phyloP scores from a whole-genome alignment of 2,113 vertebrate genomes.

The Hirundichthys speculiger region DNA sequence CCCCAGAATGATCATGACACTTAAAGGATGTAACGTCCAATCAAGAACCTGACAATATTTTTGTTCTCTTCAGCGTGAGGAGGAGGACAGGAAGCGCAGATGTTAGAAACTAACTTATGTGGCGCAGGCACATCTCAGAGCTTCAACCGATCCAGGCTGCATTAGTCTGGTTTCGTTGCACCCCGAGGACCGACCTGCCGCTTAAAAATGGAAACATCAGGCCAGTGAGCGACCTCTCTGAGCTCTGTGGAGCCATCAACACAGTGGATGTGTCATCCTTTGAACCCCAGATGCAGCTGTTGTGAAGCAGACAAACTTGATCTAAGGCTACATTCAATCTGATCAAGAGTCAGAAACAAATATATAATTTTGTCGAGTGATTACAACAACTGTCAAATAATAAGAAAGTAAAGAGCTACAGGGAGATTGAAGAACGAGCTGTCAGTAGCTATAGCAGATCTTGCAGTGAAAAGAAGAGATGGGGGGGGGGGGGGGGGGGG shows the following conservation, averaged over 20 bases:
- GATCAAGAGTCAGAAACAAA: not conserved
- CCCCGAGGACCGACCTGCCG: slow-evolving; percentile 27
- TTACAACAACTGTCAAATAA: too few species aligned
- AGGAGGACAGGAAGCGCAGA: too few species aligned
- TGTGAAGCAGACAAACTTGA: not conserved
- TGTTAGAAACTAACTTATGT: too few species aligned
- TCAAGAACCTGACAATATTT: too few species aligned
- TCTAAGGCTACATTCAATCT: slow-evolving; percentile 8
- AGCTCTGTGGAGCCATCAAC: slow-evolving; percentile 39
- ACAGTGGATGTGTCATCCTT: slow-evolving; percentile 16
- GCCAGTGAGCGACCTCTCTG: slow-evolving; percentile 53
- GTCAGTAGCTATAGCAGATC: too few species aligned
- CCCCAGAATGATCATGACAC: slow-evolving; percentile 2
- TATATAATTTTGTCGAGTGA: not conserved
- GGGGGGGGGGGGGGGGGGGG: slow-evolving; percentile 18
- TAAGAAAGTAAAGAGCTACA: too few species aligned
- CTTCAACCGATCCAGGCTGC: too few species aligned
- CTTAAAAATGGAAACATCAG: slow-evolving; percentile 59
- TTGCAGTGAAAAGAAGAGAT: not conserved
- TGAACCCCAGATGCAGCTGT: slow-evolving; percentile 39
- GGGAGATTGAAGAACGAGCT: too few species aligned
- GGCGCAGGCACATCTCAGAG: too few species aligned
- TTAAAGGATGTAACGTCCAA: too few species aligned
- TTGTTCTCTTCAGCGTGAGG: too few species aligned
- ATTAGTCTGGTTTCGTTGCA: slow-evolving; percentile 20